Base-by-base conservation (phyloP, 2,113 vertebrate species). In the Tauraco erythrolophus region DNA sequence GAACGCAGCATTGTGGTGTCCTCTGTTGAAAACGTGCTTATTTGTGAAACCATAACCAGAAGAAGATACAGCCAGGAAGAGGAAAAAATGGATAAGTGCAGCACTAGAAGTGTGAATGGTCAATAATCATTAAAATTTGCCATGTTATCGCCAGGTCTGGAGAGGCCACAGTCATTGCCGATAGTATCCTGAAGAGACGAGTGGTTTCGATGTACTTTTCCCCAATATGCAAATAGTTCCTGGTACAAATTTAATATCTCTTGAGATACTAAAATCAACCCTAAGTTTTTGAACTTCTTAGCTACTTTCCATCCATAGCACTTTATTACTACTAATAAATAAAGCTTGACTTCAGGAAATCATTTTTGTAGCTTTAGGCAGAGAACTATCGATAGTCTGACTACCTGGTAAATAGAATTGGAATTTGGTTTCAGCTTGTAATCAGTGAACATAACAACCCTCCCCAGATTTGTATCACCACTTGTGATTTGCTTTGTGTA, bases 161-260 rank as follows among this genome's bases (percentile, higher is more conserved):
- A 60, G 70, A 76, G 61, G 53, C 57, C 70, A 35, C 37, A 27
- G 27, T 50, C 19, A 7, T 14, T 76, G 71, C 27, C 53, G 53
- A n/a, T 45, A 51, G 41, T 19, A 68, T 8, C 53, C 48, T 3
- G 1, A 39, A 69, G 25, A 69, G 48, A 70, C 0, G 0, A 31
- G 27, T 74, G 41, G 22, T 58, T 92, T 69, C 37, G 16, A 0
- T 24, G 10, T 64, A 50, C 43, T 54, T 86, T 77, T 83, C 61
- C 28, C 37, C 65, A 50, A 66, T 1, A 2, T 62, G n/a, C 41
- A 80, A 6, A 57, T n/a, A 35, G 41, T 28, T 90, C 45, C 46
- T 65, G 8, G 30, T 85, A 54, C 14, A 57, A 84, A 37, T 66
- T 80, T 60, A 64, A 30, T 39, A 31, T 50, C 48, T 93, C 50